Percentiles rank a stretch among this genome's conserved stretches.
Conservation (phyloP, 2,888 invertebrate species). For the Phyllotreta cruciferae region DNA sequence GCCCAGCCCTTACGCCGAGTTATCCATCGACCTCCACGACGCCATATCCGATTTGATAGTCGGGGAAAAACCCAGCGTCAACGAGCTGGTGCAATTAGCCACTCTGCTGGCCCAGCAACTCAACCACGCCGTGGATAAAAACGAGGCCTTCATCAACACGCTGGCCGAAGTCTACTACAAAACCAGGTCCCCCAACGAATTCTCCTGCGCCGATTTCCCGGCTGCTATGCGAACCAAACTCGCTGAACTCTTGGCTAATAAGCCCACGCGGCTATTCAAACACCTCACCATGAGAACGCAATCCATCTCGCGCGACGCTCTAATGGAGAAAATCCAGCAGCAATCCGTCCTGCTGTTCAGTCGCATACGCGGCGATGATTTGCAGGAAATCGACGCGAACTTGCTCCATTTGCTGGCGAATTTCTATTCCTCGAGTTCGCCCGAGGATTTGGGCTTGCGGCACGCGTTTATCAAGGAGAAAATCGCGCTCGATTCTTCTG, state of each 20-base stretch:
- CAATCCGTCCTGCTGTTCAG: conserved; percentile 51
- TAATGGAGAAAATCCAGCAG: conserved; percentile 65
- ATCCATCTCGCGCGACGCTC: conserved; percentile 64
- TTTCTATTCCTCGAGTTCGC: conserved; percentile 58
- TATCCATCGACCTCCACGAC: conserved; percentile 62
- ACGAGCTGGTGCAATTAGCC: conserved; percentile 71
- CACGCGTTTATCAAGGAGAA: conserved; percentile 41
- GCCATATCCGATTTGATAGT: conserved; percentile 56
- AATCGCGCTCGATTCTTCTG: background rate
- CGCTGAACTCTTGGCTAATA: conserved; percentile 45
- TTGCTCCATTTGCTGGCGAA: conserved; percentile 52
- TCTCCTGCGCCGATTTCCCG: conserved; percentile 59
- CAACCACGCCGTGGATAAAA: conserved; percentile 49
- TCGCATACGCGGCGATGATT: conserved; percentile 24
- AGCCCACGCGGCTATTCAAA: conserved; percentile 34
- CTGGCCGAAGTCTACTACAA: conserved; percentile 71
- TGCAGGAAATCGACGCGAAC: conserved; percentile 25
- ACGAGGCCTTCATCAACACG: conserved; percentile 65
- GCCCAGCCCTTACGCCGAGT: conserved; percentile 44
- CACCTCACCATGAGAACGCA: conserved; percentile 56
- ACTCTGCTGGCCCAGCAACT: conserved; percentile 71
- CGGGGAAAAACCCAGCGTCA: conserved; percentile 70
- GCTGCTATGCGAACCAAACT: conserved; percentile 63
- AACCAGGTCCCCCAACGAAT: conserved; percentile 51
- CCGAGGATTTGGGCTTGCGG: conserved; percentile 55